Base-by-base conservation (phyloP, 2,888 invertebrate genomes). In the Diploptera punctata region DNA sequence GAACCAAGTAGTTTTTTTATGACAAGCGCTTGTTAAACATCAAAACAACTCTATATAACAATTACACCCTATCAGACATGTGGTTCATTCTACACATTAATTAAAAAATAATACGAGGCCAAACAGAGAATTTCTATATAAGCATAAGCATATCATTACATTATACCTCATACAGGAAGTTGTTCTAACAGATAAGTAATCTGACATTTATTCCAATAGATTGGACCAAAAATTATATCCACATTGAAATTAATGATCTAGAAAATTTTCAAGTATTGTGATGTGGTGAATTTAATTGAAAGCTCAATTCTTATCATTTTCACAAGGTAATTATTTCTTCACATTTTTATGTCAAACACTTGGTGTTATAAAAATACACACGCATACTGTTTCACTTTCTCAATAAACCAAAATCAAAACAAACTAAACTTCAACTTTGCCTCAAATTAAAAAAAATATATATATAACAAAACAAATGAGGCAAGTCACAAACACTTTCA, bases 31-130 rank as follows among this genome's bases (percentile, higher is more conserved):
- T 52, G 13, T 57, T 13, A 7, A 57, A 57, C 57, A 57, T 31
- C 31, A 57, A 57, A 57, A 31, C 31, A 57, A 31, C n/a, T 24
- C 54, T 54, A 2, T n/a, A n/a, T 54, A 57, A 29, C 57, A 57
- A 16, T 29, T 24, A 57, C 57, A 57, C 13, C 16, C 57, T 29
- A 57, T 4, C 29, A 57, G 57, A 57, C 57, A 31, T 29, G 57
- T 31, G n/a, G 5, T 57, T 29, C n/a, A 29, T 1, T 31, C 57
- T 57, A 31, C 31, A 31, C 29, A 31, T 29, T 26, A 29, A 57
- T 57, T 9, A 31, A 13, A n/a, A 57, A 29, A 57, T 13, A 9
- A 10, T 7, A 57, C 16, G 13, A 24, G n/a, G 4, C 31, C 57
- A 57, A 57, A 57, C n/a, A 54, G 54, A 24, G 1, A n/a, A 57